These are phyloP conservation scores for Styela plicata DNA, from an alignment of 23 tunicate species.

Conservation along the genomic window DNA sequence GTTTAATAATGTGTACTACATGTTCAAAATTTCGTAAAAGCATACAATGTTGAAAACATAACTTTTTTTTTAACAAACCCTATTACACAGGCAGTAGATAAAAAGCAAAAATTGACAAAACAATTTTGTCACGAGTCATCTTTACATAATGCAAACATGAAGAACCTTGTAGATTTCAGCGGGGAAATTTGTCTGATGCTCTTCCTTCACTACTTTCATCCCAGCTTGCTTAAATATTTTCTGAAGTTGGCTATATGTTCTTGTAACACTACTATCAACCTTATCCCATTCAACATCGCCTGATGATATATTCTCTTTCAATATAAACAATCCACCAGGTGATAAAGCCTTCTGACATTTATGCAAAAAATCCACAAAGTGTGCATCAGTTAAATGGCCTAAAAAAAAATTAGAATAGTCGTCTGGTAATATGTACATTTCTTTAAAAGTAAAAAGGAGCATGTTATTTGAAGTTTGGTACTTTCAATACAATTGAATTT, in stretches of 20 bases:
- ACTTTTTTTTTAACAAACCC: too few species aligned
- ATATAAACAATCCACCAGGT: constrained; percentile 58
- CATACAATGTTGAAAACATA: too few species aligned
- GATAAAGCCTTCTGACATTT: constrained; percentile 38
- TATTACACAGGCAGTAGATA: too few species aligned
- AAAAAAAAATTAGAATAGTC: not conserved
- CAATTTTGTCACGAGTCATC: not conserved
- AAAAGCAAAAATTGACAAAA: too few species aligned
- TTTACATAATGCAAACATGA: not conserved
- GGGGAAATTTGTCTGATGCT: constrained; percentile 67
- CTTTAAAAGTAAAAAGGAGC: too few species aligned
- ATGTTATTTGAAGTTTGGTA: too few species aligned
- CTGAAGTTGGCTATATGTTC: constrained; percentile 36
- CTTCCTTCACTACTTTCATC: constrained; percentile 36
- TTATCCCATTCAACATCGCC: constrained; percentile 59
- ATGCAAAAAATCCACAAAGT: constrained; percentile 66
- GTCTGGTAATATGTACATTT: too few species aligned
- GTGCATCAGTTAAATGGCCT: constrained; percentile 85
- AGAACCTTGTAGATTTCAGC: constrained; percentile 52
- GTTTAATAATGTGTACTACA: too few species aligned
- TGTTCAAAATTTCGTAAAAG: too few species aligned
- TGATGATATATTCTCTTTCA: constrained; percentile 76
- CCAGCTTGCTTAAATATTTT: constrained; percentile 38
- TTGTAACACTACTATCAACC: constrained; percentile 82
- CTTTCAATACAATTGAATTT: too few species aligned